These are phyloP conservation scores for Drosophila setosimentum DNA, from an alignment of 2,888 invertebrate genomes.

Conservation along the genomic window DNA sequence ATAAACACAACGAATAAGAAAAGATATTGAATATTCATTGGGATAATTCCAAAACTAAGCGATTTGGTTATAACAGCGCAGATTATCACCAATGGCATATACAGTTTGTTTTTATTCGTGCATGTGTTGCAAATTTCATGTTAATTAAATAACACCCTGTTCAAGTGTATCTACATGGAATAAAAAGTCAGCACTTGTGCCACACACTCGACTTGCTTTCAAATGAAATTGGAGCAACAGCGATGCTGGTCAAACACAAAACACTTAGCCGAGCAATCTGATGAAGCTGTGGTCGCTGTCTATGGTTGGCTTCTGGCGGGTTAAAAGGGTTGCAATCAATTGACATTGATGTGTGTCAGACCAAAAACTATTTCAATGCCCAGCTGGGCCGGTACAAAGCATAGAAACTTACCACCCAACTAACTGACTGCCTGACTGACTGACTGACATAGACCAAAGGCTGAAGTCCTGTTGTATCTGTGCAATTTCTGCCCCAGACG, in stretches of 20 bases:
- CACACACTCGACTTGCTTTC: slow-evolving; percentile 46
- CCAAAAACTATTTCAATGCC: slow-evolving; percentile 78
- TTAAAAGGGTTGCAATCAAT: slow-evolving; percentile 79
- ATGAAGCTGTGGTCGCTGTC: slow-evolving; percentile 16
- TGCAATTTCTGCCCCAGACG: slow-evolving; percentile 26
- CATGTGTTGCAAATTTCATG: neutral
- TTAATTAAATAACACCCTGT: neutral
- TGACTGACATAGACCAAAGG: neutral
- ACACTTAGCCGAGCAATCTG: slow-evolving; percentile 62
- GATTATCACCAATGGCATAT: neutral
- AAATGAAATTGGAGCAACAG: slow-evolving; percentile 51
- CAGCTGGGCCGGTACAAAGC: slow-evolving; percentile 38
- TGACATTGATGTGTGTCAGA: slow-evolving; percentile 81
- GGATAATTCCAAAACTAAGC: neutral
- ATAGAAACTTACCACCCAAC: neutral
- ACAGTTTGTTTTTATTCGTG: neutral
- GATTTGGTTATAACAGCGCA: neutral
- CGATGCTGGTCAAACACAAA: slow-evolving; percentile 63
- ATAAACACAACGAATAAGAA: neutral
- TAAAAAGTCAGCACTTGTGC: slow-evolving; percentile 47
- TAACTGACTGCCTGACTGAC: slow-evolving; percentile 8
- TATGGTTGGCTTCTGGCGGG: neutral
- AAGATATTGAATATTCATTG: neutral
- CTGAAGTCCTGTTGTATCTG: slow-evolving; percentile 26
- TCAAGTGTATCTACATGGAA: neutral